Percentiles rank a stretch among this genome's conserved stretches.
phyloP scores from a whole-genome alignment of 1,140 invertebrate genomes.

The Drosophila seguyi region DNA sequence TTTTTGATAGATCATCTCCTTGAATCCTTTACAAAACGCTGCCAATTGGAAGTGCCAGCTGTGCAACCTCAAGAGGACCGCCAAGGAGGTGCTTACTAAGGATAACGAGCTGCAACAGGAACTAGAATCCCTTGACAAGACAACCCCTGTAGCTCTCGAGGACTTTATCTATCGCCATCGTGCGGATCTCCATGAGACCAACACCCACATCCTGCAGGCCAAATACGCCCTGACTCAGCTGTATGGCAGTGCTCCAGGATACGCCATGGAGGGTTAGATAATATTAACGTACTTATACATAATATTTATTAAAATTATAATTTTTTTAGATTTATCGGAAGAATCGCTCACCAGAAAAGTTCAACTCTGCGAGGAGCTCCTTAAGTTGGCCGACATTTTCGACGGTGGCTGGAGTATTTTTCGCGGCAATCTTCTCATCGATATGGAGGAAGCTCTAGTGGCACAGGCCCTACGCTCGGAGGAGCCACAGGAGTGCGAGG shows the following conservation, averaged over 20 bases:
- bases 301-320: too few species aligned
- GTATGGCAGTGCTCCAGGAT: conserved; percentile 88
- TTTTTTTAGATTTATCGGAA: conserved; percentile 86
- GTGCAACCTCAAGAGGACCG: conserved; percentile 86
- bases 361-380: conserved; percentile 88
- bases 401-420: conserved; percentile 88
- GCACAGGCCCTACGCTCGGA: conserved; percentile 85
- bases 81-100: conserved; percentile 87
- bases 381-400: conserved; percentile 87
- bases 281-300: background rate
- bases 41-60: conserved; percentile 88
- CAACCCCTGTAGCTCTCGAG: conserved; percentile 87
- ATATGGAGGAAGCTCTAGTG: conserved; percentile 88
- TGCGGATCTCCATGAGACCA: conserved; percentile 87
- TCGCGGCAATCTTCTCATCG: conserved; percentile 88
- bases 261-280: conserved; percentile 86
- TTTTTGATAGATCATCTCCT: conserved; percentile 85
- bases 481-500: conserved; percentile 35
- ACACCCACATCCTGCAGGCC: conserved; percentile 88
- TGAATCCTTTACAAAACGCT: conserved; percentile 87
- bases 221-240: conserved; percentile 89
- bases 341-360: conserved; percentile 87
- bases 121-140: conserved; percentile 87
- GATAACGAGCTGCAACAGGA: conserved; percentile 88
- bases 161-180: conserved; percentile 88